Evolutionary conservation across 2,797 vertebrate species (phyloP), one percentile per base, ranked within the genome.

Genomic region (Hyperoplus immaculatus): DNA sequence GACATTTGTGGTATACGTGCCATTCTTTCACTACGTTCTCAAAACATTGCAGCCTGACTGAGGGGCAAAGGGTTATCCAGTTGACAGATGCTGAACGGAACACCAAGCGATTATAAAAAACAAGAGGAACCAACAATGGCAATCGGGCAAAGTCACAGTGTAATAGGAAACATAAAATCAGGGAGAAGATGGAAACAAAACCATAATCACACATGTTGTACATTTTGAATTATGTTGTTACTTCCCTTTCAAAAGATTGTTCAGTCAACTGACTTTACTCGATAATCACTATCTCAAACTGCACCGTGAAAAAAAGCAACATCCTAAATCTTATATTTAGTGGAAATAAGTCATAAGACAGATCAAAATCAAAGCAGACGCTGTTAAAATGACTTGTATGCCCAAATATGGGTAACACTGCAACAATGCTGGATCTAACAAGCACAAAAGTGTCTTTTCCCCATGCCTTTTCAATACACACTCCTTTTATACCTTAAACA

Each of bases 1-100:
- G 89, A 83, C 87, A 85, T 92, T 86, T 86, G 76, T 47, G 47
- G 65, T 72, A 72, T 76, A 81, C 6, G 45, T 75, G n/a, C 54
- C 69, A 41, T 69, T 89, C 87, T 89, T 86, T 86, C 80, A 77
- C 43, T 4, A 21, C 18, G 58, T 62, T 81, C 72, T 85, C 82
- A 82, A 18, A 89, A 81, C 91, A 85, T 29, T 2, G n/a, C 49
- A 55, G 58, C 16, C 75, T 66, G 83, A 74, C 29, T 10, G 73
- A 79, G 86, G 29, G 90, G 74, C 82, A 86, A 82, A 79, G 80
- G 84, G 91, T 84, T 57, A 77, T 58, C 74, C 58, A 75, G 83
- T 6, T 85, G 90, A 92, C 80, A 84, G 82, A 87, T 13, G 29
- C 29, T 29, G 50, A 67, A 47, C 57, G 15, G 39, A 83, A 79